Conservation (phyloP, 2,797 vertebrate genomes). For the Cryptoprocta ferox region DNA sequence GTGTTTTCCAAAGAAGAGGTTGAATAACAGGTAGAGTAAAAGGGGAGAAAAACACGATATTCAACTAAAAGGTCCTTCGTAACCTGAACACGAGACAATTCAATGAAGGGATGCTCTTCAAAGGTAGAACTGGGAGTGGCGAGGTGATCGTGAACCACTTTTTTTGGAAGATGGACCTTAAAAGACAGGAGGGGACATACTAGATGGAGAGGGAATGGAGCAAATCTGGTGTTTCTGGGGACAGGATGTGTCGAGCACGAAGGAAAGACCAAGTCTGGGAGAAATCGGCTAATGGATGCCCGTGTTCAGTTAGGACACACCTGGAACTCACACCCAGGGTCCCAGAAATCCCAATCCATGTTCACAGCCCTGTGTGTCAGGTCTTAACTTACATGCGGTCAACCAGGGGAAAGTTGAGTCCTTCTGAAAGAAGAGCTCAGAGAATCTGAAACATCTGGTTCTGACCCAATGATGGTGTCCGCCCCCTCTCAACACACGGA, state of each 20-base stretch:
- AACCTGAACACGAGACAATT: background rate
- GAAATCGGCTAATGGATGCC: accelerated
- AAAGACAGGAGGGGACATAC: background rate
- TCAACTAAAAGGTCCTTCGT: background rate
- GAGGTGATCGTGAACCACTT: accelerated
- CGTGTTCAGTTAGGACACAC: accelerated
- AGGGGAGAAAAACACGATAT: background rate
- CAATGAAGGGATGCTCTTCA: too few relatives aligned
- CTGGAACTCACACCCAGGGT: background rate
- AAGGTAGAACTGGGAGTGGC: accelerated
- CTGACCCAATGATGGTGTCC: accelerated
- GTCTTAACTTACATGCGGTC: background rate
- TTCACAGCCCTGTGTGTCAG: accelerated
- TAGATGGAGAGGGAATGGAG: accelerated
- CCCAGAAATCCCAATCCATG: accelerated
- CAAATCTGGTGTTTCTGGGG: accelerated
- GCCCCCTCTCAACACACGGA: accelerated
- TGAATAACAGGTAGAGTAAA: background rate
- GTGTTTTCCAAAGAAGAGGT: background rate
- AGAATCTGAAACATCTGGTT: accelerated
- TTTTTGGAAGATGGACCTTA: background rate
- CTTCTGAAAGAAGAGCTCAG: background rate
- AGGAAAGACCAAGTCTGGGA: background rate
- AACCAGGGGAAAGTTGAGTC: background rate
- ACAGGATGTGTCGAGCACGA: accelerated